phyloP scores from a whole-genome alignment of 1,140 invertebrate species.

The Brachionus rotundiformis region DNA sequence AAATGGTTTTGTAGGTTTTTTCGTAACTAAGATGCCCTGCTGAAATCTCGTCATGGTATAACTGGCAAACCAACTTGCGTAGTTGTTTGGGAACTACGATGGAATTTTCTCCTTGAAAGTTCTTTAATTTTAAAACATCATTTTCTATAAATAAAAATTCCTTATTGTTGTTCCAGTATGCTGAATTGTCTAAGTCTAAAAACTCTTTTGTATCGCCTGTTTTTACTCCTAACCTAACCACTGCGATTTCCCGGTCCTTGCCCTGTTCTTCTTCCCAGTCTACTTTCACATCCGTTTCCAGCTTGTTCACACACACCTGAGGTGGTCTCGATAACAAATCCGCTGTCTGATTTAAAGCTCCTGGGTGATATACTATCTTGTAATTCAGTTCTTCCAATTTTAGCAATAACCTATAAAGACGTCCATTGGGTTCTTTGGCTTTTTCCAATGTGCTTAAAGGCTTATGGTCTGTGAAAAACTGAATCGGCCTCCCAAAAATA shows the following conservation, averaged over 20 bases:
- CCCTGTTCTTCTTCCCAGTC: constrained; percentile 1
- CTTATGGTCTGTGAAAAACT: constrained; percentile 14
- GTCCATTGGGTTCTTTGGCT: neutral
- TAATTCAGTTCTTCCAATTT: neutral
- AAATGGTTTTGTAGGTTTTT: neutral
- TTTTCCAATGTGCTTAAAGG: neutral
- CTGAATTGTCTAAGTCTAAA: neutral
- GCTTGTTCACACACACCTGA: neutral
- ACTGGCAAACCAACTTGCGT: neutral
- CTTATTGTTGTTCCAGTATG: neutral
- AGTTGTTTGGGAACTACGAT: constrained; percentile 2
- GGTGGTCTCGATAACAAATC: neutral
- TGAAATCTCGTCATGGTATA: neutral
- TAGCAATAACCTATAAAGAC: neutral
- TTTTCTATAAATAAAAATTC: neutral
- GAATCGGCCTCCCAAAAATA: neutral
- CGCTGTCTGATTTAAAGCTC: neutral
- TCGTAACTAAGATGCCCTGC: constrained; percentile 8
- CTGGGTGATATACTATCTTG: neutral
- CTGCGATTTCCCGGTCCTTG: neutral
- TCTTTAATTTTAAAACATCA: neutral
- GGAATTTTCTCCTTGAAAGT: neutral
- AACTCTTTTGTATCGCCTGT: neutral
- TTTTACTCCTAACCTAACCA: neutral
- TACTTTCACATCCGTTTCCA: neutral